A percentile compares a stretch with the other conserved stretches of the same genome.
These are phyloP conservation scores for Cantharis lateralis DNA, from an alignment of 2,888 invertebrate species.

Conservation along the genomic window DNA sequence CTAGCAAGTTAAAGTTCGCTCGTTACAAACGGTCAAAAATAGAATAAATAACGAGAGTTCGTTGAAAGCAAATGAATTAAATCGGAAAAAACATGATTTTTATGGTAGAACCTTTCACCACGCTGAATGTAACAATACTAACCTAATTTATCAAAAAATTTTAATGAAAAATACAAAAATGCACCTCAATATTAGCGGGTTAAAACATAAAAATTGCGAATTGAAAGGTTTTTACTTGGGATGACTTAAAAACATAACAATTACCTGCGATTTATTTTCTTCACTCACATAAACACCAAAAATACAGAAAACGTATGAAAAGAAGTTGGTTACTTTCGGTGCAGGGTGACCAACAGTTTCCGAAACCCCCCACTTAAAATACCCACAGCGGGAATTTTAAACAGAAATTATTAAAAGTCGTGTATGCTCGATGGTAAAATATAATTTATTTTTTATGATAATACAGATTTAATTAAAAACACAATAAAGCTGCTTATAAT, in stretches of 20 bases:
- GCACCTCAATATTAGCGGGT: neutral
- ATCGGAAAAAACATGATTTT: neutral
- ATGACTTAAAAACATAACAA: neutral
- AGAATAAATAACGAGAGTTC: neutral
- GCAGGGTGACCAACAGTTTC: neutral
- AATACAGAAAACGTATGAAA: neutral
- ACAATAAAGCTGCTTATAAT: neutral
- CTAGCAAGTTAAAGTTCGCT: neutral
- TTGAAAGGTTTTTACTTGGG: neutral
- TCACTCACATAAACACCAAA: neutral
- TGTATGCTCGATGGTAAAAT: neutral
- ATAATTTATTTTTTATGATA: neutral
- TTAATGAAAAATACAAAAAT: neutral
- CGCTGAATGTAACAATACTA: neutral
- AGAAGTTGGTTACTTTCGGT: neutral
- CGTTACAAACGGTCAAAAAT: neutral
- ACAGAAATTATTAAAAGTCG: neutral
- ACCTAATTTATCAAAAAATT: neutral
- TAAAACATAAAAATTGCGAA: neutral
- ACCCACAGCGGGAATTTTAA: neutral
- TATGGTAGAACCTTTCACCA: neutral
- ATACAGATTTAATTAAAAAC: neutral
- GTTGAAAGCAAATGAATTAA: neutral
- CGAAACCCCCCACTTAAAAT: neutral
- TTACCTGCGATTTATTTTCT: neutral